Conservation (phyloP, 2,113 vertebrate genomes). For the Indicator maculatus region DNA sequence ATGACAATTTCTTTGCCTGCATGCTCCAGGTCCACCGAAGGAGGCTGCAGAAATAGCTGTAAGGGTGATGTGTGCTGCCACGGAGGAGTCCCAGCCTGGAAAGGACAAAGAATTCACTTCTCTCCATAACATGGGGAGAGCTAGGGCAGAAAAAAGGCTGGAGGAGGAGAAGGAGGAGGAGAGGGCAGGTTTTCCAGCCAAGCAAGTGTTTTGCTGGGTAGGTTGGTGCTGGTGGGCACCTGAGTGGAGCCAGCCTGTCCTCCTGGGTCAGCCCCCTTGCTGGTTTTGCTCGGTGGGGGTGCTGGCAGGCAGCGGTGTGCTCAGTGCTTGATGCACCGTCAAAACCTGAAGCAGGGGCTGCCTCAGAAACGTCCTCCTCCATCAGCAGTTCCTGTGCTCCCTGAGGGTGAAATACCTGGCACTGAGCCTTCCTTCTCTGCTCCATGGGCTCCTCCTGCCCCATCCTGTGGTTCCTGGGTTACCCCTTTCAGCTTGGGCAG, state of each 20-base stretch:
- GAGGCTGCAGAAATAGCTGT: neutral
- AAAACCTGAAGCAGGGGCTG: neutral
- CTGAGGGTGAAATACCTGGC: neutral
- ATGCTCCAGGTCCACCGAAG: neutral
- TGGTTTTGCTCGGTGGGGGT: neutral
- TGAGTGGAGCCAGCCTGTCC: neutral
- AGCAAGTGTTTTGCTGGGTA: neutral
- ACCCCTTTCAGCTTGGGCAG: neutral
- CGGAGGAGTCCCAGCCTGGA: neutral
- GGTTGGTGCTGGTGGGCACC: neutral
- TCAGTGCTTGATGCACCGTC: accelerated
- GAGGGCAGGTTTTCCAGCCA: neutral
- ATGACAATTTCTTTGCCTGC: neutral
- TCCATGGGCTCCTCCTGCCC: accelerated
- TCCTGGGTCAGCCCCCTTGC: neutral
- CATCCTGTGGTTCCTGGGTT: accelerated
- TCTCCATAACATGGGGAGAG: accelerated
- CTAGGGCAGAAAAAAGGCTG: neutral
- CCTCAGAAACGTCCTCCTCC: neutral
- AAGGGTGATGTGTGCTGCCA: neutral
- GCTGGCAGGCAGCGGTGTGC: neutral
- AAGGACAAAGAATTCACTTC: neutral
- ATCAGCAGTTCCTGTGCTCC: accelerated
- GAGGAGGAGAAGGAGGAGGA: neutral
- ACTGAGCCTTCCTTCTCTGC: accelerated